Evolutionary conservation across 1,140 invertebrate species (phyloP), one percentile per base, ranked within the genome.

Genomic region (Euglossa dilemma): DNA sequence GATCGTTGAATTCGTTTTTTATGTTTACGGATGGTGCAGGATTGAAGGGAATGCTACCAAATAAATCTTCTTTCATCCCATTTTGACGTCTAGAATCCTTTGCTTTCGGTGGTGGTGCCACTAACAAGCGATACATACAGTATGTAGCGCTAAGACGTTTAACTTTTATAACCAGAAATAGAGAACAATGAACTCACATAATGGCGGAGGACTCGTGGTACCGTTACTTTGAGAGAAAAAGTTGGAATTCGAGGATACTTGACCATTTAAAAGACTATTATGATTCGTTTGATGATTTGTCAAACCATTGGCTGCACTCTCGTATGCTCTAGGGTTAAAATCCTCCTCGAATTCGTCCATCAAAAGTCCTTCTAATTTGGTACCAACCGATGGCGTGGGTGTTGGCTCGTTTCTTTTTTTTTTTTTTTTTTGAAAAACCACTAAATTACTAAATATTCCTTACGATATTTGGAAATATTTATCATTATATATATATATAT

Each of bases 341-440:
- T 96, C 95, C 84, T 95, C 94, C 87, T 98, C 97, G 63, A 97
- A 96, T 91, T 98, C 97, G 91, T 98, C 97, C 85, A 98, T 95
- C 2, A 98, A 91, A 47, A 98, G 93, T 84, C 97, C 97, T 93
- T 98, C 97, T 77, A 97, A 94, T 94, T 97, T 97, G 11, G 97
- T 97, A 70, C 97, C 97, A 64, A 97, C 96, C 45, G 95, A 94
- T 79, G 97, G 96, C 83, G 95, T 95, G 57, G 93, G 86, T 36
- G 92, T 84, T 43, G 90, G 85, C 69, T 94, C 91, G 63, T 88
- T 94, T 61, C 87, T 91, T 20, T 56, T 87, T 72, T 50, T n/a
- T 88, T 94, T 61, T 87, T 91, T 20, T 56, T 87, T 72, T 50
- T n/a, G 59, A 56, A 85, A 88, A 71, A 86, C 25, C 23, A 64